Base-by-base conservation (phyloP, 1,140 invertebrate species). In the Wiebesia pumilae region DNA sequence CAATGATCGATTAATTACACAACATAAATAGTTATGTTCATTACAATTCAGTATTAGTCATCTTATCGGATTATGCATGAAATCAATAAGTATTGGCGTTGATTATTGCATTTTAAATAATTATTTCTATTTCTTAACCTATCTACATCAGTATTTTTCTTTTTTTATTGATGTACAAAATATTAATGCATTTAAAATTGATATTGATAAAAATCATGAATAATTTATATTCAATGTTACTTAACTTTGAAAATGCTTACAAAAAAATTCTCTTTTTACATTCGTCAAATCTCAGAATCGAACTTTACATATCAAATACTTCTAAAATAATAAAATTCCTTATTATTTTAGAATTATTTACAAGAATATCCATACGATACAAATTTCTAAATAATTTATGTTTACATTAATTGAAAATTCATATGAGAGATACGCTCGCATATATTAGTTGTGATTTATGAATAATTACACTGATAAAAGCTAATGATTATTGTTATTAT, bases 71-170 rank as follows among this genome's bases (percentile, higher is more conserved):
- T 62, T 27, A 62, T 27, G 10, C 27, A 27, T 27, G 4, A 62
- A 62, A 62, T 62, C 24, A 27, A 27, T 62, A 24, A 62, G 3
- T 62, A 4, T 14, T 27, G 27, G 24, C 4, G 27, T 27, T 10
- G 58, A 62, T 27, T 27, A 6, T 27, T 62, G 24, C 58, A 62
- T 62, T 62, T 27, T 62, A 27, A 62, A 40, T 54, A 33, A 7
- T 73, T 33, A 58, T 65, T 62, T 62, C 40, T 24, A 19, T 2
- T 38, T 65, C 21, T 40, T 33, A 38, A 47, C 38, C 62, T 67
- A 81, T 43, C 38, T 67, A 69, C 58, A 67, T 67, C 43, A 47
- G 62, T 43, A 81, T 62, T 81, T 81, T 40, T 67, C 47, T 35
- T 24, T 62, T 62, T 27, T 62, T 47, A 14, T 27, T 27, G 3